Conservation (phyloP, 2,888 invertebrate genomes). For the Pomacea canaliculata region DNA sequence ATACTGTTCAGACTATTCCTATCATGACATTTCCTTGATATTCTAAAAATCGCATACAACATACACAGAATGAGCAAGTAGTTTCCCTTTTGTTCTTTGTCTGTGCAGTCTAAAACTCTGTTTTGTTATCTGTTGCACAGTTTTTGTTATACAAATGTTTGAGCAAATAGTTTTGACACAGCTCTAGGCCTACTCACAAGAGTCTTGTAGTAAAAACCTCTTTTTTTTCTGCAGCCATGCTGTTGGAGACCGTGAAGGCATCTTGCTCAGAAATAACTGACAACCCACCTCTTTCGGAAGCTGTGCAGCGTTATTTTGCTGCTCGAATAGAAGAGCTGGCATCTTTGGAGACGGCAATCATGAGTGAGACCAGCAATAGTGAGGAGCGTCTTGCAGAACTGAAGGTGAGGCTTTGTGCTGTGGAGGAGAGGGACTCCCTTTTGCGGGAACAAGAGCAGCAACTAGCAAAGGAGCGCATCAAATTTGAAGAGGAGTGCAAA, state of each 20-base stretch:
- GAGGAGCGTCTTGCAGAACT: conserved; percentile 40
- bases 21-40: too few relatives aligned
- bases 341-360: conserved; percentile 21
- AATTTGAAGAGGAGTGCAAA: conserved; percentile 50
- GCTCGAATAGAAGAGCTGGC: conserved; percentile 47
- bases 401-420: conserved; percentile 28
- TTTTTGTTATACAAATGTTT: too few relatives aligned
- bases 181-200: too few relatives aligned
- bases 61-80: too few relatives aligned
- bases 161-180: neutral
- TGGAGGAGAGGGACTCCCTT: conserved; percentile 33
- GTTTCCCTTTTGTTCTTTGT: too few relatives aligned
- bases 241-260: conserved; percentile 50
- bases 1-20: too few relatives aligned
- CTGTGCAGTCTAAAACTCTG: too few relatives aligned
- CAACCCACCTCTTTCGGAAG: conserved; percentile 36
- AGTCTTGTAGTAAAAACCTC: too few relatives aligned
- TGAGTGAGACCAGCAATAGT: conserved; percentile 33
- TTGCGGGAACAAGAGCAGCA: conserved; percentile 47
- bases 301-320: conserved; percentile 51
- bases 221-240: conserved; percentile 40
- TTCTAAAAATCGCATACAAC: too few relatives aligned
- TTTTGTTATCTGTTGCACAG: too few relatives aligned
- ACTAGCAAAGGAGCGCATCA: conserved; percentile 46
- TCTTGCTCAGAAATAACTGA: conserved; percentile 28